phyloP scores from a whole-genome alignment of 2,797 vertebrate species.

The Girardinus metallicus region DNA sequence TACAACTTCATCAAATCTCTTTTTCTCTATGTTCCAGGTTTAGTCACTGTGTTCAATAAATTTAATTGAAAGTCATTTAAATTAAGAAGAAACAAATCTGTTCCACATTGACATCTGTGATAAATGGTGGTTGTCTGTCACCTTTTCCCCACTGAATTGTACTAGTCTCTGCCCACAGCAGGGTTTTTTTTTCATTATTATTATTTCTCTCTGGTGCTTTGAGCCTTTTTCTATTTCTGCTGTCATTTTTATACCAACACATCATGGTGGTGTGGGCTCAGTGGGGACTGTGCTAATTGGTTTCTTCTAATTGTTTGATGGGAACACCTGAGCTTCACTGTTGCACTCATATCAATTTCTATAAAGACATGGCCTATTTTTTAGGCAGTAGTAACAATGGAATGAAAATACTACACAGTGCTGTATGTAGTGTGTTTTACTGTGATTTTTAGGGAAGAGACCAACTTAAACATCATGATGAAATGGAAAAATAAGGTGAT shows the following conservation, averaged over 20 bases:
- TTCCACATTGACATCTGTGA: slow-evolving; percentile 45
- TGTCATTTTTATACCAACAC: slow-evolving; percentile 8
- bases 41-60: slow-evolving; percentile 16
- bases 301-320: slow-evolving; percentile 30
- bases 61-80: slow-evolving; percentile 13
- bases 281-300: slow-evolving; percentile 23
- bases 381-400: slow-evolving; percentile 32
- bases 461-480: not conserved
- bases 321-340: slow-evolving; percentile 27
- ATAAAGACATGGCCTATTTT: slow-evolving; percentile 32
- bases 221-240: not conserved
- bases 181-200: slow-evolving; percentile 2
- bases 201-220: slow-evolving; percentile 9
- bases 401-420: not conserved
- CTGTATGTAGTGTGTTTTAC: not conserved
- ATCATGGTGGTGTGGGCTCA: slow-evolving; percentile 4
- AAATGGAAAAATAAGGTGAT: not conserved
- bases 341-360: slow-evolving; percentile 31
- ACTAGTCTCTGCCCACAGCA: slow-evolving; percentile 1
- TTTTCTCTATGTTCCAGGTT: slow-evolving; percentile 12
- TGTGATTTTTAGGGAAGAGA: not conserved
- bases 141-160: slow-evolving; percentile 25
- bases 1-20: not conserved
- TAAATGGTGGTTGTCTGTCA: slow-evolving; percentile 39
- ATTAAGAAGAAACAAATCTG: slow-evolving; percentile 23